Percentiles rank a stretch among this genome's conserved stretches.
These are phyloP conservation scores for Scophthalmus maximus DNA, from an alignment of 2,113 vertebrate species.

Conservation along the genomic window DNA sequence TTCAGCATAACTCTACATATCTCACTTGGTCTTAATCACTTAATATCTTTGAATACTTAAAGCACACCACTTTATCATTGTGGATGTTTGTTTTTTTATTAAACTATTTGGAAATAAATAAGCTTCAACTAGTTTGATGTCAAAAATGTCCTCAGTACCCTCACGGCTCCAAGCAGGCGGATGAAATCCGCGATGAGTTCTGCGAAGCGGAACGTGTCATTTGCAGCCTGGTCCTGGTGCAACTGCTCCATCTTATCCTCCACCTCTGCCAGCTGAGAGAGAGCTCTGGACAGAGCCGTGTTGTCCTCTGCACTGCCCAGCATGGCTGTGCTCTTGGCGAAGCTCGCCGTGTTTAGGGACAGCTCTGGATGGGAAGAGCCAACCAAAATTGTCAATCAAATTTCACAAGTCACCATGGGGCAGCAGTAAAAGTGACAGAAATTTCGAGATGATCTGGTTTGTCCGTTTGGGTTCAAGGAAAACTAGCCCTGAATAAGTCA, in stretches of 20 bases:
- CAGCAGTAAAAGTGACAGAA: not conserved
- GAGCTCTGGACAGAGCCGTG: constrained; percentile 93
- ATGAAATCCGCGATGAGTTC: constrained; percentile 96
- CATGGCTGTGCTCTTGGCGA: constrained; percentile 97
- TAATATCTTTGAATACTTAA: too few relatives aligned
- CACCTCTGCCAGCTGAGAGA: constrained; percentile 97
- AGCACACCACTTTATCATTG: too few relatives aligned
- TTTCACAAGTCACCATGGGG: not conserved
- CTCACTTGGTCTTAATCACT: too few relatives aligned
- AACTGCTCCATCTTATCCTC: constrained; percentile 97
- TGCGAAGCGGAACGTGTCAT: constrained; percentile 91
- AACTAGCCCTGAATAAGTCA: not conserved
- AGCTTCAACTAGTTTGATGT: not conserved
- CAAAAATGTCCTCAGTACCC: constrained; percentile 76
- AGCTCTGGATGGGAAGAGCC: constrained; percentile 75
- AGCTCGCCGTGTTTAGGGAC: constrained; percentile 90
- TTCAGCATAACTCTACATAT: too few relatives aligned
- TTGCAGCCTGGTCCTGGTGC: constrained; percentile 94
- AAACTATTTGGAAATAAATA: not conserved
- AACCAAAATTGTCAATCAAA: not conserved
- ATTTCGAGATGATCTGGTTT: too few relatives aligned
- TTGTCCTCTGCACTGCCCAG: constrained; percentile 98
- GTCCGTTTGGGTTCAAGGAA: not conserved
- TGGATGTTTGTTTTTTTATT: not conserved
- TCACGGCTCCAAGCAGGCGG: constrained; percentile 91